Base-by-base conservation (phyloP, 2,888 invertebrate genomes). In the Cataglyphis altisquamis region DNA sequence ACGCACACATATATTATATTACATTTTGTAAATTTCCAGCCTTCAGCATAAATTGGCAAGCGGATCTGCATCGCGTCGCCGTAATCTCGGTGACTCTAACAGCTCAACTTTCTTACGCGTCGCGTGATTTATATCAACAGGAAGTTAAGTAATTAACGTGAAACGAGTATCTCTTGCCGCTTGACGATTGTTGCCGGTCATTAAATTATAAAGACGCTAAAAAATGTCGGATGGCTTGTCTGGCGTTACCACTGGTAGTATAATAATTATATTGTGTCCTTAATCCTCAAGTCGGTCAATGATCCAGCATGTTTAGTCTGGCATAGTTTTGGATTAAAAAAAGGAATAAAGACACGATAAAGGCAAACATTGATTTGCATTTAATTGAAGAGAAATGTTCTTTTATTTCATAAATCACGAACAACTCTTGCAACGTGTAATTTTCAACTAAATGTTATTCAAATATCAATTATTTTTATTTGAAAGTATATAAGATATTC, bases 321-420 rank as follows among this genome's bases (percentile, higher is more conserved):
- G 60, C 39, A 41, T 70, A 62, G 72, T 62, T 72, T 66, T 15
- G 36, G 15, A 83, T 41, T 66, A 82, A 84, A 74, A 39, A 60
- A 10, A 18, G 41, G 4, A 82, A 67, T 45, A 36, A 66, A 52
- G 55, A 36, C 29, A 39, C 29, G n/a, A 41, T 41, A 45, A 39
- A 45, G 64, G 48, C 32, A 1, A 55, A 21, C 39, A 18, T 45
- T 48, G 15, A 78, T 83, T 85, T 57, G 84, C 74, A 84, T 84
- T 87, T 89, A 89, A 89, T 87, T 89, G 82, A 70, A 57, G 39
- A 70, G 62, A 70, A 85, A 73, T 82, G 81, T 70, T 57, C 60
- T 55, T 74, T 82, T 55, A 70, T 39, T 57, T 25, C 62, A 48
- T 77, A 75, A 66, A 64, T 57, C 63, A 57, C 67, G 63, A 60